Percentiles rank a stretch among this genome's conserved stretches.
These are phyloP conservation scores for Cerastis rubricosa DNA, from an alignment of 2,888 invertebrate species.

Conservation along the genomic window DNA sequence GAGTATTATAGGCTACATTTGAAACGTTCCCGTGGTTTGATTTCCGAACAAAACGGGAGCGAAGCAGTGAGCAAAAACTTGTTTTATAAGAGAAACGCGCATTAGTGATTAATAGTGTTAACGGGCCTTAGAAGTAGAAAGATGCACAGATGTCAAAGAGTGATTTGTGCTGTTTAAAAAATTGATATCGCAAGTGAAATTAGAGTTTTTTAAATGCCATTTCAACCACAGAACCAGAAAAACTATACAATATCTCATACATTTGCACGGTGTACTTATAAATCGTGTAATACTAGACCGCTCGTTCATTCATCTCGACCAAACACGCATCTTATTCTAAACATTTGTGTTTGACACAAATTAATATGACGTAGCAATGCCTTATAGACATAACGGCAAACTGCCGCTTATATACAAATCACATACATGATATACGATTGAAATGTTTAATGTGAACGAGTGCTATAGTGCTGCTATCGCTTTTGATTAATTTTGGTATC, in stretches of 20 bases:
- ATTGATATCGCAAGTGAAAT: conserved; percentile 15
- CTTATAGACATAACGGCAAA: conserved; percentile 66
- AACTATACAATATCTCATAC: conserved; percentile 33
- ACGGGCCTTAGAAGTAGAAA: conserved; percentile 3
- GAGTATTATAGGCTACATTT: too few species aligned
- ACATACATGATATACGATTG: conserved; percentile 55
- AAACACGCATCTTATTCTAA: conserved; percentile 52
- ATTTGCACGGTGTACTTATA: conserved; percentile 48
- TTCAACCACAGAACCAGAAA: conserved; percentile 32
- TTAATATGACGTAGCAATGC: conserved; percentile 72
- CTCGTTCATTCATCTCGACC: conserved; percentile 58
- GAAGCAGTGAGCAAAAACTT: too few species aligned
- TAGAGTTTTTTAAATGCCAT: conserved; percentile 46
- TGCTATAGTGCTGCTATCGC: conserved; percentile 12
- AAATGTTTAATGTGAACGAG: conserved; percentile 36
- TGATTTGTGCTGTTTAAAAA: conserved; percentile 29
- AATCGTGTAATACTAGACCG: conserved; percentile 35
- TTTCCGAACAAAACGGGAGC: too few species aligned
- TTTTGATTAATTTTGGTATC: not conserved
- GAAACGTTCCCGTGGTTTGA: too few species aligned
- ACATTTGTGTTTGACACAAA: conserved; percentile 77
- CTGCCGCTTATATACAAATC: conserved; percentile 58
- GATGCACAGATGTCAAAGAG: conserved; percentile 28
- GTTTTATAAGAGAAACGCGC: too few species aligned
- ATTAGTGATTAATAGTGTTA: not conserved